phyloP scores from a whole-genome alignment of 2,888 invertebrate genomes.

The Sacculina carcini region DNA sequence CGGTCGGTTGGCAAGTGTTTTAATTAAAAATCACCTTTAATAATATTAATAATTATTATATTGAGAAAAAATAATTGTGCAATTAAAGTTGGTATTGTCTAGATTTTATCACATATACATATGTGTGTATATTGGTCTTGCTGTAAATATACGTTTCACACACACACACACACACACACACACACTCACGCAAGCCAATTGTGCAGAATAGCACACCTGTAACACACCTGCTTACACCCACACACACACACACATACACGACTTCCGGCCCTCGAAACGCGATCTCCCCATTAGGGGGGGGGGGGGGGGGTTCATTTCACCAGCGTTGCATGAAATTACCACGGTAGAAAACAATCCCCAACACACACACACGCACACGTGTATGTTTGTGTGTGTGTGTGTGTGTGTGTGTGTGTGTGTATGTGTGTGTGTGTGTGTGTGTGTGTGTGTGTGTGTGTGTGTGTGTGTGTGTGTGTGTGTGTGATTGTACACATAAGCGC shows the following conservation, averaged over 20 bases:
- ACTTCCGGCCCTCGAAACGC: neutral
- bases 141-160: neutral
- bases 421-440: neutral
- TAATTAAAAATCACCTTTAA: too few species aligned
- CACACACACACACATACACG: neutral
- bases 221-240: neutral
- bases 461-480: neutral
- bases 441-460: neutral
- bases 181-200: neutral
- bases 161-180: neutral
- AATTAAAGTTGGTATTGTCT: too few species aligned
- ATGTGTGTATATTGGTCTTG: neutral
- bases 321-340: too few species aligned
- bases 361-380: neutral
- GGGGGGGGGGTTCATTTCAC: too few species aligned
- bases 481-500: neutral
- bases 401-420: slow-evolving; percentile 1
- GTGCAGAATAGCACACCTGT: neutral
- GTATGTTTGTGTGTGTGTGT: neutral
- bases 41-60: too few species aligned
- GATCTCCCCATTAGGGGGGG: too few species aligned
- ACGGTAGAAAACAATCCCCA: too few species aligned
- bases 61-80: too few species aligned
- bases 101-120: neutral
- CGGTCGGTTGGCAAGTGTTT: too few species aligned